Evolutionary conservation across 2,797 vertebrate genomes (phyloP), one percentile per base, ranked within the genome.

Genomic region (Acrossocheilus wenchowensis): DNA sequence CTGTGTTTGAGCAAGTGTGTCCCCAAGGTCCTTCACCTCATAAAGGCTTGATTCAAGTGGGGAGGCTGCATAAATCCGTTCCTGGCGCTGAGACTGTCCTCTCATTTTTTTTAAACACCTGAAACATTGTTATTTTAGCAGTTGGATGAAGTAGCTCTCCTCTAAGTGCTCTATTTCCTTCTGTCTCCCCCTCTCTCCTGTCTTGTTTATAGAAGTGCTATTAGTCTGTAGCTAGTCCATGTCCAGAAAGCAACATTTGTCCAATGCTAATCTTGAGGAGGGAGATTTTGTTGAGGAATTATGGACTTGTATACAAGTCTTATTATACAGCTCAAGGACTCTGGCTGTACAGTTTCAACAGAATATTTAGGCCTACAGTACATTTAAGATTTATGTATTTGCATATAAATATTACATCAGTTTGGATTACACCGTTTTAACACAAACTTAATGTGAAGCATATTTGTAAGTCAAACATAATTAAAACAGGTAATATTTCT

Each of bases 111-210:
- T 77, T 83, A 30, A 87, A 60, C 54, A 87, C 75, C 86, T 88
- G 80, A 86, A 85, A 66, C 60, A 41, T 78, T 87, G 87, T 90
- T 83, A 87, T 88, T 90, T 83, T 79, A 66, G 86, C 41, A 2
- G 23, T 48, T 83, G 86, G 74, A 62, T 88, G 43, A 80, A 82
- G 72, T 26, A 73, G 60, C 39, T 54, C 73, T 84, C 36, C 68
- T 79, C 39, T 62, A 85, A 87, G 82, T 68, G 6, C 39, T 82
- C 15, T 62, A 17, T 82, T 71, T 71, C 50, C 23, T 23, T 73
- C 39, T 41, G 34, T 77, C 54, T 77, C 50, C 21, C 41, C 3
- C 52, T 41, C 54, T 78, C 15, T 14, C 36, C 72, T 78, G 50
- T 41, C 39, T 75, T 71, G 66, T 88, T 82, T 78, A 34, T 74